Conservation (phyloP, 2,888 invertebrate genomes). For the Morpho deidamia region DNA sequence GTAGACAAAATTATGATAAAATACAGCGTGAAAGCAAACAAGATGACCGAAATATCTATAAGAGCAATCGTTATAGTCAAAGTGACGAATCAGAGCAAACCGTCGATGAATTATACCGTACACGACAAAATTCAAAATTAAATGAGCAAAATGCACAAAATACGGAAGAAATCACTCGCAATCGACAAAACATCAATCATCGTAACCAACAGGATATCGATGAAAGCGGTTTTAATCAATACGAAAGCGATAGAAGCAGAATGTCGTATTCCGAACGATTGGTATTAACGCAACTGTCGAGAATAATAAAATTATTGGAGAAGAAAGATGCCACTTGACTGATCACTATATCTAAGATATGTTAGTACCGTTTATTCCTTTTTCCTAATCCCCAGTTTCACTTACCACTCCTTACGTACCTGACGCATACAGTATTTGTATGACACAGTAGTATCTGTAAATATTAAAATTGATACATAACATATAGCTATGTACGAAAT, state of each 20-base stretch:
- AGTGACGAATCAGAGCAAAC: neutral
- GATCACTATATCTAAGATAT: neutral
- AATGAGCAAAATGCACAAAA: neutral
- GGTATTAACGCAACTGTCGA: slow-evolving; percentile 46
- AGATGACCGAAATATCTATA: no score
- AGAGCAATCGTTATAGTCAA: no score
- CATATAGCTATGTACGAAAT: no score
- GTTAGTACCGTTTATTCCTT: slow-evolving; percentile 1
- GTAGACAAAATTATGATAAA: no score
- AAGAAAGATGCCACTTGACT: slow-evolving; percentile 43
- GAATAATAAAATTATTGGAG: slow-evolving; percentile 52
- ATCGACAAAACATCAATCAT: neutral
- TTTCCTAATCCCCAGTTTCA: neutral
- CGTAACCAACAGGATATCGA: neutral
- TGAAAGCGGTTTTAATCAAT: neutral
- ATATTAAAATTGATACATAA: no score
- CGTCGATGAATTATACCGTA: neutral
- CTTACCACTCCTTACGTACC: no score
- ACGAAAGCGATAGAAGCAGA: neutral
- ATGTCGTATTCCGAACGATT: slow-evolving; percentile 22
- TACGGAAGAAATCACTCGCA: neutral
- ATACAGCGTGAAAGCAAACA: no score
- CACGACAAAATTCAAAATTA: neutral
- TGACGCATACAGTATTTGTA: no score
- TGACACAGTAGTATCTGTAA: no score